These are phyloP conservation scores for Dipodomys merriami DNA, from an alignment of 2,113 vertebrate genomes.

Conservation along the genomic window DNA sequence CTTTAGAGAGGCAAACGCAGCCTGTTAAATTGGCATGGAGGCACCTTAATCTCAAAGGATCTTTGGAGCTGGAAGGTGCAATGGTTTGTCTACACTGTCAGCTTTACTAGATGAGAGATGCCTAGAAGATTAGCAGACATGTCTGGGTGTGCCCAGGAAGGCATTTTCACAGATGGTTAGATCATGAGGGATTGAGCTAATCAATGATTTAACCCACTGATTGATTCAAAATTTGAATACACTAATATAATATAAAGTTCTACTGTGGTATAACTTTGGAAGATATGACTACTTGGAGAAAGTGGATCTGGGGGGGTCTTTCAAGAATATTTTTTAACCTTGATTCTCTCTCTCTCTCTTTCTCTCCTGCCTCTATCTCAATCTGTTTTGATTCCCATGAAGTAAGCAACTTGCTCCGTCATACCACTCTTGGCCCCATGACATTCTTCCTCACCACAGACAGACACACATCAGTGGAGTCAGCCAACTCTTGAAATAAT, in stretches of 20 bases:
- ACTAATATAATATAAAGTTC: not conserved
- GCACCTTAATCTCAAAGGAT: not conserved
- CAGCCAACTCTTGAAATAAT: not conserved
- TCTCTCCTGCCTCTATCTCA: not conserved
- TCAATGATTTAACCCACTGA: not conserved
- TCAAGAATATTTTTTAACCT: not conserved
- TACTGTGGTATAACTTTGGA: not conserved
- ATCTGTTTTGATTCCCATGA: not conserved
- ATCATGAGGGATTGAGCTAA: not conserved
- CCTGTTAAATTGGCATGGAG: not conserved
- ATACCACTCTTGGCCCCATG: not conserved
- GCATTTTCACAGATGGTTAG: not conserved
- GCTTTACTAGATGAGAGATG: not conserved
- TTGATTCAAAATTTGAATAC: not conserved
- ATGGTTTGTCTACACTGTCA: not conserved
- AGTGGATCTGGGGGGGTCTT: not conserved
- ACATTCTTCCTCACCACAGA: not conserved
- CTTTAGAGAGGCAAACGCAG: not conserved
- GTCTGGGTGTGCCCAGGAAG: no score
- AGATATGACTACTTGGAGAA: not conserved
- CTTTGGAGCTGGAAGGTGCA: not conserved
- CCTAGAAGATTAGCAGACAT: not conserved
- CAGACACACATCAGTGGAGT: not conserved
- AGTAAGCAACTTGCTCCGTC: not conserved
- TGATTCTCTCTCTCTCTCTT: not conserved